phyloP scores from a whole-genome alignment of 2,797 vertebrate species.

The Bradypodion ventrale region DNA sequence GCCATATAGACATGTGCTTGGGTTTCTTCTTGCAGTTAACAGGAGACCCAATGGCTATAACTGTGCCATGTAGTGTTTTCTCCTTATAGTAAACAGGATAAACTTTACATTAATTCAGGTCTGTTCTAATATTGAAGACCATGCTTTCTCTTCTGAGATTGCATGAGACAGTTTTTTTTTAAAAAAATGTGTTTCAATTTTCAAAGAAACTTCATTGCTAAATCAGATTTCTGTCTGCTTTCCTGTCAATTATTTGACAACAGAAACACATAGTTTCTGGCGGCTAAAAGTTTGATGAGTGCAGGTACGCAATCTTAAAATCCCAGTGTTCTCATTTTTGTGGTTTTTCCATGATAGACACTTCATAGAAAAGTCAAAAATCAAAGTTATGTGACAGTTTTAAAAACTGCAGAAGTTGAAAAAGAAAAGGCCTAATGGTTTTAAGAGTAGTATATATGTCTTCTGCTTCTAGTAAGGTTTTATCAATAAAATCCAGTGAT shows the following conservation, averaged over 20 bases:
- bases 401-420: accelerated
- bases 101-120: not conserved
- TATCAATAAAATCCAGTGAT: not conserved
- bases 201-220: not conserved
- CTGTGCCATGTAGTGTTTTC: no score
- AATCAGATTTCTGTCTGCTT: not conserved
- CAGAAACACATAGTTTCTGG: not conserved
- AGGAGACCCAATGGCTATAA: no score
- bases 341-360: accelerated
- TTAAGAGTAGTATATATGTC: not conserved
- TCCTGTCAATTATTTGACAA: not conserved
- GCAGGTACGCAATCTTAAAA: not conserved
- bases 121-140: not conserved
- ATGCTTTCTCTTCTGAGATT: conserved; percentile 27
- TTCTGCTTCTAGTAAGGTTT: not conserved
- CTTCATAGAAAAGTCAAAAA: conserved; percentile 16
- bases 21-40: not conserved
- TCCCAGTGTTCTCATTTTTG: conserved; percentile 6
- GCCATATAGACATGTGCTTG: no score
- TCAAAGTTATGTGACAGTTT: conserved; percentile 14
- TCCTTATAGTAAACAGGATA: not conserved
- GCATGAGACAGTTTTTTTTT: conserved; percentile 44
- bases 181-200: not conserved
- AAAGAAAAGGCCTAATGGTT: not conserved
- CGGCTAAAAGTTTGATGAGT: not conserved